phyloP scores from a whole-genome alignment of 23 tunicate genomes.

The Clavelina lepadiformis region DNA sequence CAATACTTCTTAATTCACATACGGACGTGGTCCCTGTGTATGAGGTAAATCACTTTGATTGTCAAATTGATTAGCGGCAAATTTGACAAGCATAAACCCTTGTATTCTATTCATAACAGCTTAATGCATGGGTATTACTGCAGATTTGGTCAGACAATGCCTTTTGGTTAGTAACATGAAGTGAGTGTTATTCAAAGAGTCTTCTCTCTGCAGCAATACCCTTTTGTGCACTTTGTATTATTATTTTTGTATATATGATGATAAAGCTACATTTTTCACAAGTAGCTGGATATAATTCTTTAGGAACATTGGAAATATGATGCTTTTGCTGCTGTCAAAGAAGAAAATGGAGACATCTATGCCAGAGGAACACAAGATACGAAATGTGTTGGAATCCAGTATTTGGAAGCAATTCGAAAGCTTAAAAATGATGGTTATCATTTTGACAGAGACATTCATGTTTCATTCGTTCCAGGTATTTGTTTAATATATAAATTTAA shows the following conservation, averaged over 20 bases:
- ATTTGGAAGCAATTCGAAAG: constrained; percentile 86
- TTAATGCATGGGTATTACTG: no score
- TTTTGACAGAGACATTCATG: constrained; percentile 50
- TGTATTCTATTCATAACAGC: no score
- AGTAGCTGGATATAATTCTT: no score
- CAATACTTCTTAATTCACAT: constrained; percentile 89
- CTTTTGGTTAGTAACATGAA: no score
- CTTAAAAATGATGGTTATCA: constrained; percentile 36
- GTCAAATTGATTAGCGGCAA: neutral
- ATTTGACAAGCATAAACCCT: neutral
- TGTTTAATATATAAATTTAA: neutral
- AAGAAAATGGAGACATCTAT: constrained; percentile 85
- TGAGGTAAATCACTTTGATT: constrained; percentile 25
- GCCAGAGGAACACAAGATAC: constrained; percentile 98
- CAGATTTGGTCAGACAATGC: no score
- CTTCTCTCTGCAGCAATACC: no score
- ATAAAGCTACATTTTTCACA: no score
- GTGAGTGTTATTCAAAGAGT: no score
- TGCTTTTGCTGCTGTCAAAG: constrained; percentile 86
- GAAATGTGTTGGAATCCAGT: constrained; percentile 98
- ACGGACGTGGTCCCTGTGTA: constrained; percentile 98
- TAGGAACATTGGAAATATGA: constrained; percentile 88
- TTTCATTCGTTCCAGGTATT: constrained; percentile 68
- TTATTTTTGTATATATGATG: no score
- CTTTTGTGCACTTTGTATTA: no score